phyloP scores from a whole-genome alignment of 2,888 invertebrate species.

The Homarus gammarus region DNA sequence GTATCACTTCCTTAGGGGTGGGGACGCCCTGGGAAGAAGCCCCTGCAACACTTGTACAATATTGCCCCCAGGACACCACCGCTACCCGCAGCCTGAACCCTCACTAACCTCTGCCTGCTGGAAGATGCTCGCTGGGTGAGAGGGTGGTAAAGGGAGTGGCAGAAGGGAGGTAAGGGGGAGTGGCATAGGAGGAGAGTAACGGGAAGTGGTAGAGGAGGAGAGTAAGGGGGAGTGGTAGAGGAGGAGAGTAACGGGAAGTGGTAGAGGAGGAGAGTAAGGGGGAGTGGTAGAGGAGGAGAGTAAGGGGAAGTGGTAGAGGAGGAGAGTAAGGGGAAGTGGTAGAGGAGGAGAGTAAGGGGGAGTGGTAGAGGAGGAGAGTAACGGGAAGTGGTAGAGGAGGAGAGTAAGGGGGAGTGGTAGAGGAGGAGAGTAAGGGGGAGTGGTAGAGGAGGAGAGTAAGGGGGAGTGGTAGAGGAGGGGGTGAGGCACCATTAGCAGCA shows the following conservation, averaged over 20 bases:
- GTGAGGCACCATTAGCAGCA: not conserved
- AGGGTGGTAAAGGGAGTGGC: no score
- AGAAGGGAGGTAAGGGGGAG: not conserved
- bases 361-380: not conserved
- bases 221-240: not conserved
- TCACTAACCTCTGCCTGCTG: not conserved
- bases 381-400: no score
- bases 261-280: no score
- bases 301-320: not conserved
- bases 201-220: not conserved
- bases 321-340: not conserved
- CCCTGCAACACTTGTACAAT: not conserved
- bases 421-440: not conserved
- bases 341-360: not conserved
- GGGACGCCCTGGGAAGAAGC: conserved; percentile 2
- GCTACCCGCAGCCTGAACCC: not conserved
- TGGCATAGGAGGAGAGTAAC: not conserved
- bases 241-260: no score
- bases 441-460: not conserved
- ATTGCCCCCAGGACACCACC: not conserved
- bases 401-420: not conserved
- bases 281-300: not conserved
- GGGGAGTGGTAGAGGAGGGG: not conserved
- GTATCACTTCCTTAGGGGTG: conserved; percentile 32
- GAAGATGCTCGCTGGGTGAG: not conserved